Base-by-base conservation (phyloP, 2,113 vertebrate genomes). In the Hiodon alosoides region DNA sequence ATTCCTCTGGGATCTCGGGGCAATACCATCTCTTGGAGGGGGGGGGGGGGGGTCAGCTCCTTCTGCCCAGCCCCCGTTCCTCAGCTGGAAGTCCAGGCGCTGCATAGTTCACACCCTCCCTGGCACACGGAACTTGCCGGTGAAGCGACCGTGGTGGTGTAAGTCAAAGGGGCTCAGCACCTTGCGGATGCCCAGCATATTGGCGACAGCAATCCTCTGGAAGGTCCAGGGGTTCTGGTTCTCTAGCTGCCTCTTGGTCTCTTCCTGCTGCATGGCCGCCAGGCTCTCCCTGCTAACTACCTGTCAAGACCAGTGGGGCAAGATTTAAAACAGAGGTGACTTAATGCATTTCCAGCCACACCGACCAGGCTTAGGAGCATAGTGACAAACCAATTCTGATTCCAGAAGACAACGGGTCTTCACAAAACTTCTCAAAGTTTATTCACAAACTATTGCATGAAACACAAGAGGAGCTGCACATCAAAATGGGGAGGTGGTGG, bases 151-250 rank as follows among this genome's bases (percentile, higher is more conserved):
- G 0, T 93, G 87, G 0, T 89, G 79, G 1, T 0, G 80, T 66
- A 98, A 72, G 77, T 99, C 97, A 0, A 89, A 90, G 0, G 96
- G 94, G 79, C 96, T 97, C 62, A 98, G 84, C 31, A 92, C 92
- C n/a, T 77, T 94, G 65, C 95, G 90, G 14, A 95, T 88, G 0
- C 97, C 97, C 79, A 98, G 5, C 97, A 99, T 98, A 82, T 98
- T 98, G 80, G 90, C 85, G 0, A 72, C 76, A 3, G 68, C 87
- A 0, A 98, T 73, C 0, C 87, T 86, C 80, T 94, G 89, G 11
- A 98, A 98, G 3, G 93, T 98, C 97, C 97, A 98, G 1, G 96
- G 95, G 31, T 99, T 99, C 64, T 95, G 95, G 87, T 98, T 98
- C 85, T 90, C 88, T 6, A 48, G 47, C 55, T 84, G 80, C 79